phyloP scores from a whole-genome alignment of 35 echinoderm and acorn worm species.

The Chiridota heheva region DNA sequence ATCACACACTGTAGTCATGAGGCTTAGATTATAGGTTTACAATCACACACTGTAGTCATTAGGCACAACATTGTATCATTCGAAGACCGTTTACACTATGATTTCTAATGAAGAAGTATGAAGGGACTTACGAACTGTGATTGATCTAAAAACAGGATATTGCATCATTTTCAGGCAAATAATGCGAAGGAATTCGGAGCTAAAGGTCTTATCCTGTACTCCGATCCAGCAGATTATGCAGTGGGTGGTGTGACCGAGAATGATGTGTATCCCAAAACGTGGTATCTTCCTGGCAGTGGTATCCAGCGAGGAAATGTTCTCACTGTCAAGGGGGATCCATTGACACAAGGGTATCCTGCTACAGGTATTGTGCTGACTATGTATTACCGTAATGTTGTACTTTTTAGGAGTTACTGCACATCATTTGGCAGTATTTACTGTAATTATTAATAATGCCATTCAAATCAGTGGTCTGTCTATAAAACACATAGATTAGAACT shows the following conservation, averaged over 20 bases:
- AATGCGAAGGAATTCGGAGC: conserved; percentile 73
- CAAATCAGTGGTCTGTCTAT: no score
- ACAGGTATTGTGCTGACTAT: conserved; percentile 53
- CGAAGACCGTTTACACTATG: not conserved
- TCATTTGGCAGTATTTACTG: no score
- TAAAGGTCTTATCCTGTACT: conserved; percentile 81
- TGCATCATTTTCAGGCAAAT: conserved; percentile 49
- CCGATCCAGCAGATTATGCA: conserved; percentile 93
- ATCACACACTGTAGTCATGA: not conserved
- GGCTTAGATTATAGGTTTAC: not conserved
- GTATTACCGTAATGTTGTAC: no score
- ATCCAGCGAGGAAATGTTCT: conserved; percentile 82
- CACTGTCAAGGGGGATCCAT: conserved; percentile 79
- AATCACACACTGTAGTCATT: not conserved
- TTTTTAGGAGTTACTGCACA: no score
- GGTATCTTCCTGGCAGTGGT: conserved; percentile 85
- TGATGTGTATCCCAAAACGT: conserved; percentile 80
- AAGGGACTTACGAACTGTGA: not conserved
- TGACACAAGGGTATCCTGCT: conserved; percentile 85
- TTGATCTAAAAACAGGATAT: not conserved
- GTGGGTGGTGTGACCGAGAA: conserved; percentile 31
- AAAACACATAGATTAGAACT: no score
- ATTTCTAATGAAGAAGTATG: not conserved
- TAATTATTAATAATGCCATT: no score
- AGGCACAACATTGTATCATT: not conserved